Evolutionary conservation across 2,113 vertebrate genomes (phyloP).

Genomic region (Hydrochoerus hydrochaeris): DNA sequence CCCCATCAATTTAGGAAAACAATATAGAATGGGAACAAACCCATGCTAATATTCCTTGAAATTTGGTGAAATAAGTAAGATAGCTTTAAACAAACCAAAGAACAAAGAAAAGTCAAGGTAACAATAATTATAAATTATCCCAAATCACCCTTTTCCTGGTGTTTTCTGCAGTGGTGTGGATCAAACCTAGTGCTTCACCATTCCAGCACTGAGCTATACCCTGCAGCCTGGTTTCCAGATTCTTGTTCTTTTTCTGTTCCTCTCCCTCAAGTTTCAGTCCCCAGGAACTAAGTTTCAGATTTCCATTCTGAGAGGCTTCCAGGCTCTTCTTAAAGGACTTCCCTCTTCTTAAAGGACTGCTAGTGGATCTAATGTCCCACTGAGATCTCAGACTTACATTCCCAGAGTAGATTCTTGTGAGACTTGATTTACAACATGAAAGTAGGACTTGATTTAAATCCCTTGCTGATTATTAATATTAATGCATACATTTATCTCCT

Average conservation of each 20-base stretch:
- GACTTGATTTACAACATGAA: background rate
- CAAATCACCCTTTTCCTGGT: background rate
- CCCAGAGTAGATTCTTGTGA: background rate
- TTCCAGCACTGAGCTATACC: background rate
- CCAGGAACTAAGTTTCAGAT: background rate
- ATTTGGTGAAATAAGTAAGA: background rate
- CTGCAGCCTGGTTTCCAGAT: background rate
- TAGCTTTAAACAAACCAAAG: slow-evolving; percentile 18
- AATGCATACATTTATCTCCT: background rate
- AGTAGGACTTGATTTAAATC: background rate
- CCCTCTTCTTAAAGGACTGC: background rate
- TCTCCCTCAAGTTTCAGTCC: background rate
- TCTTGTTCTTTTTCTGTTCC: slow-evolving; percentile 7
- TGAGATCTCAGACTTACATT: background rate
- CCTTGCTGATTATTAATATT: background rate
- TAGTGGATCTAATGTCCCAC: background rate
- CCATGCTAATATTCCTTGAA: background rate
- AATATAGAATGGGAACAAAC: background rate
- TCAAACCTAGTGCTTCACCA: background rate
- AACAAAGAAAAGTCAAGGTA: background rate
- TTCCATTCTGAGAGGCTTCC: background rate
- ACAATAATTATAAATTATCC: background rate
- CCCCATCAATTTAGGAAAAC: background rate
- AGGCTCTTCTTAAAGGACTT: background rate
- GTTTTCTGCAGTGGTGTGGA: background rate